These are phyloP conservation scores for Antechinus stuartii DNA, from an alignment of 2,113 vertebrate genomes.

Conservation along the genomic window DNA sequence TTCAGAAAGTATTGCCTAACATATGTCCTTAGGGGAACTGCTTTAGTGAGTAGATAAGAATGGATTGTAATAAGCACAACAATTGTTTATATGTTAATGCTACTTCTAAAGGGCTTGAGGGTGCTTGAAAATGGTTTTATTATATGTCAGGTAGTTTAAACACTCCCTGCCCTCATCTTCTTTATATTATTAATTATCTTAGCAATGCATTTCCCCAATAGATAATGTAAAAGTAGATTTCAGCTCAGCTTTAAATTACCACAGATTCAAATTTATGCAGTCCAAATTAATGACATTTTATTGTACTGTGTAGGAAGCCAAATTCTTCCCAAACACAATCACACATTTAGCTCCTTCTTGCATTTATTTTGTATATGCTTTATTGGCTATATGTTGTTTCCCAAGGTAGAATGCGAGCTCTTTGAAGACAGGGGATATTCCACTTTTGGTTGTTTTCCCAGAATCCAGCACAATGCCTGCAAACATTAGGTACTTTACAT, in stretches of 20 bases:
- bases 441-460: background rate
- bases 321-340: background rate
- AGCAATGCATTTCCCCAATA: background rate
- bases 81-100: conserved; percentile 5
- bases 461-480: background rate
- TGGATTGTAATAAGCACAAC: conserved; percentile 2
- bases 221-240: background rate
- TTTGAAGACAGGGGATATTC: background rate
- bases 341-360: background rate
- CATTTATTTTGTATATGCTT: background rate
- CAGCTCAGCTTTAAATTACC: conserved; percentile 63
- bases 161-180: background rate
- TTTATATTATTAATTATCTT: conserved; percentile 6
- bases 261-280: conserved; percentile 60
- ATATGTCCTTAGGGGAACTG: conserved; percentile 3
- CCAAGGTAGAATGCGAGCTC: background rate
- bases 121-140: background rate
- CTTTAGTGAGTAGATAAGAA: background rate
- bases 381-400: background rate
- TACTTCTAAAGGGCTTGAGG: background rate
- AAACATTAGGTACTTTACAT: background rate
- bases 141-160: conserved; percentile 4
- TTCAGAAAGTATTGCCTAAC: background rate
- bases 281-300: conserved; percentile 49
- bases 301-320: background rate